These are phyloP conservation scores for Nautilus pompilius DNA, from an alignment of 1,140 invertebrate genomes.

Conservation along the genomic window DNA sequence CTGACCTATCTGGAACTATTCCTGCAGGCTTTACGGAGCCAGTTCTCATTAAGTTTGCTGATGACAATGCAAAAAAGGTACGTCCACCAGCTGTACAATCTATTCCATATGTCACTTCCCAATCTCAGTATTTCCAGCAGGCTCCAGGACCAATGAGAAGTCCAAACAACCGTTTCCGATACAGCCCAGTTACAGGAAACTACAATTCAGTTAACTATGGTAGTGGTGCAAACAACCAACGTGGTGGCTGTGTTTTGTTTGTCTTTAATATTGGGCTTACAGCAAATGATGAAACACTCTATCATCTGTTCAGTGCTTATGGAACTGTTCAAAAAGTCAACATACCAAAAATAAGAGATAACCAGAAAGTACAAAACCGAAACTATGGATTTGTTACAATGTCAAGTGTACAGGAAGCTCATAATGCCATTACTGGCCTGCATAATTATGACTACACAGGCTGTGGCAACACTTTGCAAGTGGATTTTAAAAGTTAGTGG, in stretches of 20 bases:
- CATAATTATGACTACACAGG: conserved; percentile 39
- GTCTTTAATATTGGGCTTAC: conserved; percentile 54
- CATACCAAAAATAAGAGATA: conserved; percentile 42
- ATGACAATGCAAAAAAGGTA: conserved; percentile 77
- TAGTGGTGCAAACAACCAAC: background rate
- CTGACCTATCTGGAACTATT: conserved; percentile 75
- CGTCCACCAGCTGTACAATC: conserved; percentile 18
- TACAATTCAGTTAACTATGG: background rate
- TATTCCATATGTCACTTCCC: conserved; percentile 3
- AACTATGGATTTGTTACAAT: conserved; percentile 54
- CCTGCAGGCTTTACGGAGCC: conserved; percentile 77
- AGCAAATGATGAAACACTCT: conserved; percentile 43
- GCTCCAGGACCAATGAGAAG: conserved; percentile 15
- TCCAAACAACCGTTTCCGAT: conserved; percentile 14
- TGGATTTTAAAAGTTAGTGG: conserved; percentile 4
- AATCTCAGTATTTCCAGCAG: background rate
- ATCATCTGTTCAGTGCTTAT: conserved; percentile 44
- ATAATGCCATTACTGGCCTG: conserved; percentile 42
- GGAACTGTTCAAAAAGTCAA: conserved; percentile 47
- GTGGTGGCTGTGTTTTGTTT: conserved; percentile 28
- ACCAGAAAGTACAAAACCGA: conserved; percentile 34
- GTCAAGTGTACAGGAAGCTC: conserved; percentile 46
- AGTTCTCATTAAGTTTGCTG: conserved; percentile 80
- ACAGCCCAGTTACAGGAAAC: conserved; percentile 22
- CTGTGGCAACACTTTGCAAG: conserved; percentile 3